Base-by-base conservation (phyloP, 23 tunicate genomes). In the Botrylloides violaceus region DNA sequence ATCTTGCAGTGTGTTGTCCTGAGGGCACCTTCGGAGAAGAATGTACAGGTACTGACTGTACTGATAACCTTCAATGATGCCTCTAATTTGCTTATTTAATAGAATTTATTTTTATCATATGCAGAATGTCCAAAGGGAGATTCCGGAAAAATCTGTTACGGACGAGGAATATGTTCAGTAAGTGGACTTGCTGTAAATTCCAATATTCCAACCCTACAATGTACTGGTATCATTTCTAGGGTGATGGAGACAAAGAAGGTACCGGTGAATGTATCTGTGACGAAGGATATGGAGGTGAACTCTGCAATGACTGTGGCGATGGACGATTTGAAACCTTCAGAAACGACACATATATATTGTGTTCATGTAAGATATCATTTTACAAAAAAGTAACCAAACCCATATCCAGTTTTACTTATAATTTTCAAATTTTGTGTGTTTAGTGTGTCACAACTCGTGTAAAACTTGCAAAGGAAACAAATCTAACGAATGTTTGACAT, bases 201-300 rank as follows among this genome's bases (percentile, higher is more conserved):
- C 7, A 9, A 19, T 9, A 32, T 21, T n/a, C 12, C 71, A 65
- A 29, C 38, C n/a, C 19, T 25, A 0, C 23, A 48, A 48, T 43
- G 19, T 0, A 71, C 76, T 71, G 31, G 7, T 32, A 9, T 30
- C 31, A 68, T 35, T 28, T 77, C 7, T 64, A 88, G 97, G 97
- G 97, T 1, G 79, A 81, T 55, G 97, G 97, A 25, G 97, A 90
- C 65, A 83, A 75, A 58, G 70, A 83, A 63, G 97, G 97, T 49
- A 49, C 81, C 15, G 97, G 97, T 2, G 79, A 79, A 61, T 90
- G 97, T 56, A 64, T 65, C 4, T 90, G 97, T 50, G 85, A 90
- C 47, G 78, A 58, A 3, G 97, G 88, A 22, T 90, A 90, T 62
- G 20, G 78, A 36, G 97, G 97, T 15, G 97, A 90, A 30, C 65